These are phyloP conservation scores for Galbula dea DNA, from an alignment of 2,113 vertebrate genomes.

Conservation along the genomic window DNA sequence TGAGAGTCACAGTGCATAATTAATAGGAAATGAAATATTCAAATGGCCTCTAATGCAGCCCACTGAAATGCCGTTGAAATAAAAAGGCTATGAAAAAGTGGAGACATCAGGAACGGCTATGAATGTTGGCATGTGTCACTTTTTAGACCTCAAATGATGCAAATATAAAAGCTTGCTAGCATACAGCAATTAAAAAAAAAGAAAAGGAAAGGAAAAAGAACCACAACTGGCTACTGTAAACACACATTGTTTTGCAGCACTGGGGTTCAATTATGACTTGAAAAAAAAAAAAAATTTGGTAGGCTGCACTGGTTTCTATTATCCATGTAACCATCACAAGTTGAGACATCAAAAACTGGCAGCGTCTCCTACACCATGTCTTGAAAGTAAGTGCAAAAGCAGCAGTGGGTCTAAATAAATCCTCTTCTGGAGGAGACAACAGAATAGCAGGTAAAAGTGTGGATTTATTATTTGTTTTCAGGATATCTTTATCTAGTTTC, in stretches of 20 bases:
- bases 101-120: constrained; percentile 84
- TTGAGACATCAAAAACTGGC: constrained; percentile 72
- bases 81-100: constrained; percentile 84
- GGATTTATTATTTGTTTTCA: constrained; percentile 21
- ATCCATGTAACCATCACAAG: constrained; percentile 57
- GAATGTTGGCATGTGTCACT: constrained; percentile 93
- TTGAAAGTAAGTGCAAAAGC: constrained; percentile 47
- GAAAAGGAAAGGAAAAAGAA: constrained; percentile 1
- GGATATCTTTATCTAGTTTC: background rate
- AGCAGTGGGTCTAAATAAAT: constrained; percentile 61
- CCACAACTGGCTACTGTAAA: constrained; percentile 73
- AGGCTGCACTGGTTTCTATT: constrained; percentile 58
- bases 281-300: constrained; percentile 2
- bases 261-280: constrained; percentile 71
- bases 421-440: constrained; percentile 35
- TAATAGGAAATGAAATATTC: constrained; percentile 99
- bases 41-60: constrained; percentile 99
- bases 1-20: constrained; percentile 99
- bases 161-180: constrained; percentile 86
- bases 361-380: constrained; percentile 33
- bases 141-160: constrained; percentile 87
- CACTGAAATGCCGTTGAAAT: constrained; percentile 93
- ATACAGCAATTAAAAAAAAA: constrained; percentile 76
- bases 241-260: constrained; percentile 68
- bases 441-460: background rate